Conservation (phyloP, 2,888 invertebrate species). For the Lydus trimaculatus region DNA sequence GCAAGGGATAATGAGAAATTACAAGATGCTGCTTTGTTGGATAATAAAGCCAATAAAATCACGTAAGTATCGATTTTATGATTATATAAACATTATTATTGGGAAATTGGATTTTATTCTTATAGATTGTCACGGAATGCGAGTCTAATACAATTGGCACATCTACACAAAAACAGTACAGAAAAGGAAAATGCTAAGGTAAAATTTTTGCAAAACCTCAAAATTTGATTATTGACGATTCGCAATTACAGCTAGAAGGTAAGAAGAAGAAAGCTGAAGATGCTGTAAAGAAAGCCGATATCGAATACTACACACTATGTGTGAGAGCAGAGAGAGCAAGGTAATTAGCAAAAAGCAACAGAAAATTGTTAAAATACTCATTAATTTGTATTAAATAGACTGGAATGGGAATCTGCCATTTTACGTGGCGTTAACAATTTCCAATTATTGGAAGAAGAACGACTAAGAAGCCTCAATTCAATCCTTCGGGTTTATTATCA, state of each 20-base stretch:
- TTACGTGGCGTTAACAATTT: conserved; percentile 85
- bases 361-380: conserved; percentile 11
- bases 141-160: conserved; percentile 58
- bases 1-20: conserved; percentile 92
- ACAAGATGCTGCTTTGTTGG: conserved; percentile 78
- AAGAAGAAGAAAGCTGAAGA: conserved; percentile 91
- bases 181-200: conserved; percentile 70
- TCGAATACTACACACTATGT: conserved; percentile 91
- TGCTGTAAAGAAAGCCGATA: conserved; percentile 88
- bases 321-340: conserved; percentile 89
- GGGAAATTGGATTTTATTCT: conserved; percentile 48
- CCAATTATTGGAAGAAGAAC: conserved; percentile 89
- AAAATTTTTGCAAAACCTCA: conserved; percentile 24
- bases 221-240: not conserved
- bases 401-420: conserved; percentile 93
- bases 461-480: conserved; percentile 81
- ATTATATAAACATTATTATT: not conserved
- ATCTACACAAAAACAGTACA: conserved; percentile 57
- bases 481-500: conserved; percentile 72
- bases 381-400: conserved; percentile 59
- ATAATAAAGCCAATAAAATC: conserved; percentile 59
- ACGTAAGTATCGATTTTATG: conserved; percentile 43
- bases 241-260: conserved; percentile 72
- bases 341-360: conserved; percentile 55
- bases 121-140: conserved; percentile 59